Base-by-base conservation (phyloP, 2,888 invertebrate genomes). In the Apotomis turbidana region DNA sequence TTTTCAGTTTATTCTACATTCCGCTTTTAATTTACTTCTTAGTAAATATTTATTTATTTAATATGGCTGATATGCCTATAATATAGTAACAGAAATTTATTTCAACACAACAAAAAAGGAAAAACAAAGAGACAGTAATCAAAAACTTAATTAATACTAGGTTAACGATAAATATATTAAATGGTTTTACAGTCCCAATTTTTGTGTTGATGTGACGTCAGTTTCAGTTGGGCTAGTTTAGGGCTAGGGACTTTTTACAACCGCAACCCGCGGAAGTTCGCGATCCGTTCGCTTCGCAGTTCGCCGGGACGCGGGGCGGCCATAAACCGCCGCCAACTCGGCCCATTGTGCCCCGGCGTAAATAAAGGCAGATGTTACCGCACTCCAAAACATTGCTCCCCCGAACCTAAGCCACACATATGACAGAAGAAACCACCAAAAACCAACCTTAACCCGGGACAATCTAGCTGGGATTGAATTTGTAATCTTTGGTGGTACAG, bases 341-440 rank as follows among this genome's bases (percentile, higher is more conserved):
- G 52, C 66, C 58, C 71, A 88, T 89, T 88, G 87, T 85, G 91
- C 49, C 90, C 87, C 90, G 92, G 92, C 91, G 91, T 93, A 93
- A 93, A 93, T 93, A 93, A 93, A 93, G 79, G 89, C 93, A 93
- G 93, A 93, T 93, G 93, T 93, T 91, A 87, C 93, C 90, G 81
- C 87, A 88, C 90, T 90, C 88, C 87, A 85, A 87, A 89, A 86
- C 83, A 82, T 84, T 81, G 79, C 77, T 74, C 78, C 78, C 76
- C 75, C 75, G 73, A 75, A 74, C 64, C 70, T 68, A 79, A 76
- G 70, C 70, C 70, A 70, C 78, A 72, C 78, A 84, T 77, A 75
- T 75, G 51, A 73, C 55, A 46, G 8, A 12, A 10, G 38, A 49
- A 51, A 67, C 77, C 77, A 64, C 5, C 58, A 6, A 84, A 82